phyloP scores from a whole-genome alignment of 2,797 vertebrate genomes.

The Spatula clypeata region DNA sequence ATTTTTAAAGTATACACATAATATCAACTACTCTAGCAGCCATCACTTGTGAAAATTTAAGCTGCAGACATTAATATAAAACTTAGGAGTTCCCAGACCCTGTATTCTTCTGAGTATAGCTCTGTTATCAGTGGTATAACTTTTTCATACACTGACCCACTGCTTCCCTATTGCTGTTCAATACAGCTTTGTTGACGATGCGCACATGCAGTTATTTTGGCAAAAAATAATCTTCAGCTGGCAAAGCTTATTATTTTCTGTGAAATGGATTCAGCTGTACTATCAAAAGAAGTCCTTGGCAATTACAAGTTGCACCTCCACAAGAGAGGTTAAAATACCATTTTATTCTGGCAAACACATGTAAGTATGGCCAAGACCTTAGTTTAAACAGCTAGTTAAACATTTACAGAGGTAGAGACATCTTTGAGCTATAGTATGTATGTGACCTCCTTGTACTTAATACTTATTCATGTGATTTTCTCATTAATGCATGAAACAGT shows the following conservation, averaged over 20 bases:
- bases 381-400: conserved; percentile 24
- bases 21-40: not conserved
- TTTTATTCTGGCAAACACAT: not conserved
- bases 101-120: not conserved
- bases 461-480: conserved; percentile 69
- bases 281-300: not conserved
- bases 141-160: not conserved
- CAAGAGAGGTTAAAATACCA: not conserved
- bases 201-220: not conserved
- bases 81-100: not conserved
- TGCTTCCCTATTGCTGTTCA: not conserved
- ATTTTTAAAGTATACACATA: not conserved
- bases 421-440: conserved; percentile 24
- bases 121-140: not conserved
- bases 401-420: conserved; percentile 2
- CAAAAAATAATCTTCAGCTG: not conserved
- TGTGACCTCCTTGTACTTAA: not conserved
- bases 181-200: not conserved
- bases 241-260: not conserved
- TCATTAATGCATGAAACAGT: conserved; percentile 70
- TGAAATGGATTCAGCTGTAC: not conserved
- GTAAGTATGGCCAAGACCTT: not conserved
- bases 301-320: not conserved
- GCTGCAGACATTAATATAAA: not conserved
- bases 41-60: not conserved